Percentiles rank a stretch among this genome's conserved stretches.
phyloP scores from a whole-genome alignment of 1,140 invertebrate genomes.

The honey bee (Apis mellifera) region DNA sequence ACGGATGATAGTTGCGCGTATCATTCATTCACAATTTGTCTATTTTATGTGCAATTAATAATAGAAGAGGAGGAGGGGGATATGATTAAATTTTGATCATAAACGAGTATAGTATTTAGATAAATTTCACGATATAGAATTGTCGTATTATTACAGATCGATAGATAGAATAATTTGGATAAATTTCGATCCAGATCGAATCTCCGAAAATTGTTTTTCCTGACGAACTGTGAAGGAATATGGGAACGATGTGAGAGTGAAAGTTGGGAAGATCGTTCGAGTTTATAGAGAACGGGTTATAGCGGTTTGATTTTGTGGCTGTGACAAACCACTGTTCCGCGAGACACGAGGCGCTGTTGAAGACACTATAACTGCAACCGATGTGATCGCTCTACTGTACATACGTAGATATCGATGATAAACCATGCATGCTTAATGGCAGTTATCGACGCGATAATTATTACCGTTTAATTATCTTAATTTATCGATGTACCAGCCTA shows the following conservation, averaged over 20 bases:
- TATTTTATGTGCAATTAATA: too few species aligned
- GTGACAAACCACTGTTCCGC: background rate
- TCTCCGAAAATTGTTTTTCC: conserved; percentile 3
- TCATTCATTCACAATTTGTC: too few species aligned
- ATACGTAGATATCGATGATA: conserved; percentile 19
- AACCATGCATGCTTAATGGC: conserved; percentile 26
- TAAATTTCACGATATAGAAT: background rate
- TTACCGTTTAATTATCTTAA: conserved; percentile 43
- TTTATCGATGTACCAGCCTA: conserved; percentile 18
- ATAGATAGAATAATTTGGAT: background rate
- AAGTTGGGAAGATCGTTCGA: background rate
- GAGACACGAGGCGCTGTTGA: background rate
- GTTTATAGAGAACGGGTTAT: background rate
- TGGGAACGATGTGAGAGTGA: background rate
- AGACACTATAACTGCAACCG: conserved; percentile 14
- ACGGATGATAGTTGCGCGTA: too few species aligned
- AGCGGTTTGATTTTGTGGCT: conserved; percentile 1
- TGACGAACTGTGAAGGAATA: background rate
- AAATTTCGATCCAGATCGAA: background rate
- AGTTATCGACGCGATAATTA: conserved; percentile 24
- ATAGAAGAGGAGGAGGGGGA: too few species aligned
- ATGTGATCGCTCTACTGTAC: background rate
- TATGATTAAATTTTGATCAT: too few species aligned
- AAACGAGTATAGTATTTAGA: too few species aligned
- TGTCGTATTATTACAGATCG: background rate